Base-by-base conservation (phyloP, 2,888 invertebrate genomes). In the Netelia virgata region DNA sequence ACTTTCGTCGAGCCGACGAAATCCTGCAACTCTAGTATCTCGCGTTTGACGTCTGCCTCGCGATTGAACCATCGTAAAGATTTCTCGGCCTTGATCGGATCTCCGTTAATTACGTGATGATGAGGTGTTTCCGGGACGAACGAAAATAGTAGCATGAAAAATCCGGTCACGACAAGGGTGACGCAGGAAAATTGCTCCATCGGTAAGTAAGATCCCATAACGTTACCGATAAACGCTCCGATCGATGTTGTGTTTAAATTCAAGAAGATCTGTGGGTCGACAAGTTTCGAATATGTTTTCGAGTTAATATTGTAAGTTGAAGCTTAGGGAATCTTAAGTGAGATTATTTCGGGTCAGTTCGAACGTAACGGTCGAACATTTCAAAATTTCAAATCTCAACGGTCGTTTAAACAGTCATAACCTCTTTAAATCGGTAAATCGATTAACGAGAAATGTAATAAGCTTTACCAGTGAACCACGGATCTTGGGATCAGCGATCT, bases 81-180 rank as follows among this genome's bases (percentile, higher is more conserved):
- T 66, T 89, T 86, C 78, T 93, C 92, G 9, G 93, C 93, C 53
- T 90, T 88, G 57, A 87, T 87, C 23, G 90, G 55, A 41, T 92
- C 80, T n/a, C 90, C 90, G 3, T 86, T 88, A 43, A 89, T 85
- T 16, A 92, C 87, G 82, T 92, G 88, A 84, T 92, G 90, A 83
- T 93, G 91, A n/a, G 93, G 93, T n/a, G 93, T 92, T 82, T 93
- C 93, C 11, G 93, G 93, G 74, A 92, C 90, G 61, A 91, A 43
- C 5, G 90, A 88, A 88, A 93, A 93, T 43, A 92, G 85, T 23
- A 88, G 75, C 20, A 92, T 86, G 87, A 92, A 93, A 61, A 91
- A 83, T 20, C 90, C 86, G 73, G 90, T 92, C 69, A 90, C 90
- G 2, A 90, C 84, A 57, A 93, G 88, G 69, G 90, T 88, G 63